These are phyloP conservation scores for Pachypsylla venusta DNA, from an alignment of 1,140 invertebrate genomes.

Conservation along the genomic window DNA sequence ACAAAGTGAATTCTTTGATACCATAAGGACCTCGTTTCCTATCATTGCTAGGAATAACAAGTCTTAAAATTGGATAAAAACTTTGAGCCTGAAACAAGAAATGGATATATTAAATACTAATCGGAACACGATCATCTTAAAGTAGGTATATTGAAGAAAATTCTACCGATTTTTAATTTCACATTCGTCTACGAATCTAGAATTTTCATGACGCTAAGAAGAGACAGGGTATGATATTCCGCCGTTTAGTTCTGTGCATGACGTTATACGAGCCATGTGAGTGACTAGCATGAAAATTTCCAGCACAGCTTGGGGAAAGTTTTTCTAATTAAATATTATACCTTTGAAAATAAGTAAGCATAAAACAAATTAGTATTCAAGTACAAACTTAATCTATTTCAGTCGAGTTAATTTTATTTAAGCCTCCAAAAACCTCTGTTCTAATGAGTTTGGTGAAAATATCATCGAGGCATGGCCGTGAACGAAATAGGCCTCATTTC, in stretches of 20 bases:
- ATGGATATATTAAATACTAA: conserved; percentile 7
- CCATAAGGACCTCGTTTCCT: conserved; percentile 45
- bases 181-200: neutral
- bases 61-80: conserved; percentile 51
- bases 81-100: conserved; percentile 32
- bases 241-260: neutral
- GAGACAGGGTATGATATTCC: neutral
- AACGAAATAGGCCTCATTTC: neutral
- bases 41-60: conserved; percentile 54
- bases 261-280: too few species aligned
- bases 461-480: too few species aligned
- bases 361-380: too few species aligned
- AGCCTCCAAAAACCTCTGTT: too few species aligned
- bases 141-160: neutral
- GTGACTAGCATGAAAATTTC: too few species aligned
- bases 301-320: too few species aligned
- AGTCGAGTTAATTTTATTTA: too few species aligned
- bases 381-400: too few species aligned
- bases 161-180: neutral
- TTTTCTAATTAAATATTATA: too few species aligned
- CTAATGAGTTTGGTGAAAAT: too few species aligned
- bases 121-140: conserved; percentile 7
- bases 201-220: neutral
- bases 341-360: too few species aligned
- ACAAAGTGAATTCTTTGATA: conserved; percentile 47